Conservation (phyloP, 2,888 invertebrate species). For the Drosophila bunnanda region DNA sequence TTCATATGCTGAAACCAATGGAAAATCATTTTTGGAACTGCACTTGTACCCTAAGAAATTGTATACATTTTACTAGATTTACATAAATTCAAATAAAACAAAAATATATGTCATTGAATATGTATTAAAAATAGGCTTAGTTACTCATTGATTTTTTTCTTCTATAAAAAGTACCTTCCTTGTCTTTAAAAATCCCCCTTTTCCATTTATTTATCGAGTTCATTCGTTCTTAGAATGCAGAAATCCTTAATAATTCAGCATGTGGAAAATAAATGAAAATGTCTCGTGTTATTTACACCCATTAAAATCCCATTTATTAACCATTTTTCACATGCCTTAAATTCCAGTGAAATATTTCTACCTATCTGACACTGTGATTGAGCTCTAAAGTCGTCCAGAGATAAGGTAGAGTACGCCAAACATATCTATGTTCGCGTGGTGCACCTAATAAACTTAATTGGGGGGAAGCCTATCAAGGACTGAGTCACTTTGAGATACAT, state of each 20-base stretch:
- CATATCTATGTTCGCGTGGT: constrained; percentile 6
- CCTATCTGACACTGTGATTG: constrained; percentile 11
- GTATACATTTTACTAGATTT: neutral
- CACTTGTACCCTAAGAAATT: neutral
- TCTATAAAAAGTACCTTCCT: neutral
- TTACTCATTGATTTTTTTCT: neutral
- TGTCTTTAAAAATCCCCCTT: neutral
- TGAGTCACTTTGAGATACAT: constrained; percentile 16
- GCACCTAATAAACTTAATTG: neutral
- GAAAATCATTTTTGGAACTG: constrained; percentile 1
- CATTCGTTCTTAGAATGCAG: neutral
- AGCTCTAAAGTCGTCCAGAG: constrained; percentile 23
- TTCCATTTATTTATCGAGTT: neutral
- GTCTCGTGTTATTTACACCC: neutral
- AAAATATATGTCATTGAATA: neutral
- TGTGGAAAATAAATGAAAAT: neutral
- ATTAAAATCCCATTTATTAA: neutral
- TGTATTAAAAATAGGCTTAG: neutral
- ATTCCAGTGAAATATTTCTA: constrained; percentile 4
- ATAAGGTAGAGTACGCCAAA: neutral
- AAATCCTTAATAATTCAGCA: neutral
- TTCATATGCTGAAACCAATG: constrained; percentile 10
- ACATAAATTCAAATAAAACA: too few relatives aligned
- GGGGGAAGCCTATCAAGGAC: constrained; percentile 15
- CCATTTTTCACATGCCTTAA: neutral